These are phyloP conservation scores for Ptiloglossa arizonensis DNA, from an alignment of 1,140 invertebrate genomes.

Conservation along the genomic window DNA sequence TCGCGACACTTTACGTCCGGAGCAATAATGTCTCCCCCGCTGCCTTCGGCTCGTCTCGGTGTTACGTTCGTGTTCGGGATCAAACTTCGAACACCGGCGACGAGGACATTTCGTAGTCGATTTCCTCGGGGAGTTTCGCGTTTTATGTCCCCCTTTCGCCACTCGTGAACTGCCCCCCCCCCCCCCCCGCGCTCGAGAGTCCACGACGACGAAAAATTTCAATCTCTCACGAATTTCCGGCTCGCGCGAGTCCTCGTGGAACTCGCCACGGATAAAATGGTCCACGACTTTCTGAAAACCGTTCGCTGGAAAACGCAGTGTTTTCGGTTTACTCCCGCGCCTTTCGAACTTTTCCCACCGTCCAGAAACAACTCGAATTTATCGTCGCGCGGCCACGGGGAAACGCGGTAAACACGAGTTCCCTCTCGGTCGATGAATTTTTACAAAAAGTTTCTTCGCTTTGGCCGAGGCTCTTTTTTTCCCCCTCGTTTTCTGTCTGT, in stretches of 20 bases:
- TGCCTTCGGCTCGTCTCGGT: too few relatives aligned
- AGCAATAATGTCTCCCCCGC: constrained; percentile 10
- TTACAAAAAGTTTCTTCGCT: not conserved
- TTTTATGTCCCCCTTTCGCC: constrained; percentile 7
- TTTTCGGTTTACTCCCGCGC: too few relatives aligned
- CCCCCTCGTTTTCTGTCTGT: not conserved
- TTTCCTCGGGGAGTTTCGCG: constrained; percentile 37
- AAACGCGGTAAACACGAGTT: too few relatives aligned
- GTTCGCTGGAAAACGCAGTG: too few relatives aligned
- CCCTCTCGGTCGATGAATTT: not conserved
- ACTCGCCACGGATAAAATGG: too few relatives aligned
- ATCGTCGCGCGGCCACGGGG: too few relatives aligned
- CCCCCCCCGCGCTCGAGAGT: too few relatives aligned
- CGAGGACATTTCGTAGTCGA: constrained; percentile 25
- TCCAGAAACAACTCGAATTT: too few relatives aligned
- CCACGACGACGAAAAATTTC: constrained; percentile 21
- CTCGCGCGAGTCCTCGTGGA: too few relatives aligned
- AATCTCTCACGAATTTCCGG: constrained; percentile 23
- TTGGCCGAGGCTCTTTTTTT: too few relatives aligned
- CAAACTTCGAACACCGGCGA: not conserved
- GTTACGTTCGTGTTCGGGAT: not conserved
- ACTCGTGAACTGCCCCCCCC: not conserved
- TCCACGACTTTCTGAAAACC: not conserved
- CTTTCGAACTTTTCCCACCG: not conserved
- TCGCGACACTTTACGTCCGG: not conserved